Evolutionary conservation across 2,888 invertebrate species (phyloP).

Genomic region (Cerastis leucographa): DNA sequence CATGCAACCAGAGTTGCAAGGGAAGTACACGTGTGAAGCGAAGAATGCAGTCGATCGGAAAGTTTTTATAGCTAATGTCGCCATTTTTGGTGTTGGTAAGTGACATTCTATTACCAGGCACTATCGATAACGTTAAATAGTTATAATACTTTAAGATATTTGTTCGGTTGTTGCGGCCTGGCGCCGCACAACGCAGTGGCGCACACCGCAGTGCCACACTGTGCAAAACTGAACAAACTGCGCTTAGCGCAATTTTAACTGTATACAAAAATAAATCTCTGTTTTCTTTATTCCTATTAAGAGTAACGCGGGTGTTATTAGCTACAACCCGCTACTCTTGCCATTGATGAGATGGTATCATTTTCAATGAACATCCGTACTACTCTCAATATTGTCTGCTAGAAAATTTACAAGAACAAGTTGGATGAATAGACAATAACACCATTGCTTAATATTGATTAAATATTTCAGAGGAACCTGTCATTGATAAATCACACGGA

Average conservation of each 20-base stretch:
- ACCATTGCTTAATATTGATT: background rate
- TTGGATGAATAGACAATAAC: background rate
- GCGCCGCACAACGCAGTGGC: too few relatives aligned
- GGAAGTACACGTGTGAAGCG: constrained; percentile 70
- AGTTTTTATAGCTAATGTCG: constrained; percentile 63
- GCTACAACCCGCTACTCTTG: background rate
- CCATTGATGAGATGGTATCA: background rate
- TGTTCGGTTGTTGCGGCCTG: too few relatives aligned
- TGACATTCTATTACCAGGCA: background rate
- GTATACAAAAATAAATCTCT: too few relatives aligned
- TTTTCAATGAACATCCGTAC: background rate
- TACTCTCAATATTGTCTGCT: background rate
- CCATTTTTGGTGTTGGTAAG: constrained; percentile 71
- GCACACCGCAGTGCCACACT: too few relatives aligned
- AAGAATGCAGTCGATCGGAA: constrained; percentile 63
- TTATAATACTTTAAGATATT: background rate
- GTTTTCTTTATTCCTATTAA: too few relatives aligned
- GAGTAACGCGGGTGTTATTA: background rate
- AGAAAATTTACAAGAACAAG: background rate
- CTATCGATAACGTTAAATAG: background rate
- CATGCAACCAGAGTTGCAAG: constrained; percentile 68
- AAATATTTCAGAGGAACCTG: constrained; percentile 61
- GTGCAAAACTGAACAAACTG: too few relatives aligned
- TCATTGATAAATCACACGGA: constrained; percentile 65
- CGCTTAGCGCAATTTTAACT: too few relatives aligned